Conservation (phyloP, 2,797 vertebrate species). For the Argya squamiceps region DNA sequence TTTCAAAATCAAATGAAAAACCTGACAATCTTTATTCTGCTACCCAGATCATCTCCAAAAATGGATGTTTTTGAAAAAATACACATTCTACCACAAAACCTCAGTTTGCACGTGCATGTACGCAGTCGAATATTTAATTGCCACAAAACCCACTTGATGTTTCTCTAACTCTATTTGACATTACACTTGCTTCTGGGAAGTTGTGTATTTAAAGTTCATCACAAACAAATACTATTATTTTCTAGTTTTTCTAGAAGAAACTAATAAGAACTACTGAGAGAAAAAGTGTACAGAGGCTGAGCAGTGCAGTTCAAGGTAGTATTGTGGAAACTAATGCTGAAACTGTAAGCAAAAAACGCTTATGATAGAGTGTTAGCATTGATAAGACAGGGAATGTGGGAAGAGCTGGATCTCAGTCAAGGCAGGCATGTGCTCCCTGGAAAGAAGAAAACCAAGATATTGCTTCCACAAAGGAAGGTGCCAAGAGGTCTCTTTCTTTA, state of each 20-base stretch:
- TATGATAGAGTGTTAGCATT: neutral
- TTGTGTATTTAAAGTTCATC: neutral
- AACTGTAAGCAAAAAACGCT: neutral
- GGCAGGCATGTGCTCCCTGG: neutral
- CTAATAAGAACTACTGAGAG: neutral
- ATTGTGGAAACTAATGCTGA: neutral
- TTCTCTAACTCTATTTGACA: neutral
- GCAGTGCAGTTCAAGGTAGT: neutral
- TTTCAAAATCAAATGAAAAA: neutral
- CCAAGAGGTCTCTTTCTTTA: constrained; percentile 15
- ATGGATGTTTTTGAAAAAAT: neutral
- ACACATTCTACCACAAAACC: neutral
- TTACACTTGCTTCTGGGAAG: neutral
- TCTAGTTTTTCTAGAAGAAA: neutral
- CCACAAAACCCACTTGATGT: neutral
- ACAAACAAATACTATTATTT: neutral
- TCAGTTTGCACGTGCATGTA: neutral
- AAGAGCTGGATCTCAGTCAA: neutral
- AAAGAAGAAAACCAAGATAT: constrained; percentile 28
- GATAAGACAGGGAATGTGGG: neutral
- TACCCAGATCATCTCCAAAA: neutral
- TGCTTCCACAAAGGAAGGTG: neutral
- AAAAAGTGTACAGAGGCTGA: neutral
- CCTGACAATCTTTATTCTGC: neutral
- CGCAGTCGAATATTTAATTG: neutral